Conservation (phyloP, 2,113 vertebrate genomes). For the Nothobranchius furzeri region DNA sequence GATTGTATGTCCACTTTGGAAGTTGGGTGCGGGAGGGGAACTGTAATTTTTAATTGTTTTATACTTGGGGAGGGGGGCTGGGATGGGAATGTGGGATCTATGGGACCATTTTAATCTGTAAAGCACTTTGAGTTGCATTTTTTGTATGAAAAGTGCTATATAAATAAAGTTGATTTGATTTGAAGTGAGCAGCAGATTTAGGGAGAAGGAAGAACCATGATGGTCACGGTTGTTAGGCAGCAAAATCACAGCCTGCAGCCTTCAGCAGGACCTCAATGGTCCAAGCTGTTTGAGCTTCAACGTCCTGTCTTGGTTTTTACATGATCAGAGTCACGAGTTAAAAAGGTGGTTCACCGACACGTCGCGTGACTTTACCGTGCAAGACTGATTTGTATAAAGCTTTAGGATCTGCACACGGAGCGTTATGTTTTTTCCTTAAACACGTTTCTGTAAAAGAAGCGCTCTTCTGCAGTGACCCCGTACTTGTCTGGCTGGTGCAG, state of each 20-base stretch:
- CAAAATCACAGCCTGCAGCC: not conserved
- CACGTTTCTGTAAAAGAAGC: not conserved
- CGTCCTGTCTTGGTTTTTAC: not conserved
- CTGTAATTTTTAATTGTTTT: too few relatives aligned
- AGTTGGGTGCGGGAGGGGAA: too few relatives aligned
- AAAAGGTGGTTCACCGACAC: not conserved
- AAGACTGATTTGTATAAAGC: not conserved
- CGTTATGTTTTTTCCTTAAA: not conserved
- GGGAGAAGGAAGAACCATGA: constrained; percentile 19
- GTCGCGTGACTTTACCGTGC: not conserved
- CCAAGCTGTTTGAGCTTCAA: not conserved
- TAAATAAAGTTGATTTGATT: too few relatives aligned
- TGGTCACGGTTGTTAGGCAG: constrained; percentile 12
- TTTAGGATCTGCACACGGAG: not conserved
- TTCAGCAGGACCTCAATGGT: not conserved
- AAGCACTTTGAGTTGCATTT: too few relatives aligned
- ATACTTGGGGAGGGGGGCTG: too few relatives aligned
- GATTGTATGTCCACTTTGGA: too few relatives aligned
- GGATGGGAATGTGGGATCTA: too few relatives aligned
- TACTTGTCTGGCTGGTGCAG: not conserved
- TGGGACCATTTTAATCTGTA: too few relatives aligned
- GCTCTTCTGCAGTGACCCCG: too few relatives aligned
- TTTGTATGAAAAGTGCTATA: too few relatives aligned
- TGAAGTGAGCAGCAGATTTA: constrained; percentile 12
- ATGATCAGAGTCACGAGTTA: not conserved